Evolutionary conservation across 1,140 invertebrate species (phyloP), one percentile per base, ranked within the genome.

Genomic region (Drosophila pandora): DNA sequence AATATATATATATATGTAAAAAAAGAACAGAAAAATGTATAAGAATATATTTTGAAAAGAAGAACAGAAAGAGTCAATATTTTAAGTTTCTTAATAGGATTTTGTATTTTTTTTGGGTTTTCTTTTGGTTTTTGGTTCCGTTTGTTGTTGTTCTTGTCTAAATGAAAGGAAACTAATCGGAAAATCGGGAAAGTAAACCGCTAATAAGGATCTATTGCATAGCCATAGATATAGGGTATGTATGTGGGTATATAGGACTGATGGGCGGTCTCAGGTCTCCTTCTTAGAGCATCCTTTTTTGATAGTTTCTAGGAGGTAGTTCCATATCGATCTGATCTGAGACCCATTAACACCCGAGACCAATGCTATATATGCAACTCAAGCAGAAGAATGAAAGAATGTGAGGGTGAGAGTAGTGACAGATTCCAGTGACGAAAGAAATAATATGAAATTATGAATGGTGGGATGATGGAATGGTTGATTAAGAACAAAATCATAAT

Each of bases 21-120:
- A 82, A 90, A 90, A 68, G 60, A 89, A 90, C 69, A 84, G 69
- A 84, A 90, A 90, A 87, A 84, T 79, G 41, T 83, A 78, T 90
- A 90, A 90, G 88, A 80, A 87, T 90, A 85, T 88, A 87, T 90
- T 80, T 88, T 57, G 52, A 79, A 72, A 74, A 80, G 68, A 76
- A 22, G 43, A 79, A 90, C 60, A 62, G 58, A 89, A 77, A 74
- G 60, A 69, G 73, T 80, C 64, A 22, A 58, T n/a, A 43, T 7
- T 43, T 43, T 43, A 7, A 3, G 10, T 37, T 37, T 37, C 34
- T n/a, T n/a, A 10, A 37, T 59, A 13, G 41, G 45, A 45, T 37
- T 34, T 45, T 56, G 10, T 43, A 55, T 53, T 45, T 37, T 62
- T 48, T 55, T 55, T 21, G 59, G 55, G n/a, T 9, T 32, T 49